Conservation (phyloP, 1,140 invertebrate genomes). For the Bombus balteatus region DNA sequence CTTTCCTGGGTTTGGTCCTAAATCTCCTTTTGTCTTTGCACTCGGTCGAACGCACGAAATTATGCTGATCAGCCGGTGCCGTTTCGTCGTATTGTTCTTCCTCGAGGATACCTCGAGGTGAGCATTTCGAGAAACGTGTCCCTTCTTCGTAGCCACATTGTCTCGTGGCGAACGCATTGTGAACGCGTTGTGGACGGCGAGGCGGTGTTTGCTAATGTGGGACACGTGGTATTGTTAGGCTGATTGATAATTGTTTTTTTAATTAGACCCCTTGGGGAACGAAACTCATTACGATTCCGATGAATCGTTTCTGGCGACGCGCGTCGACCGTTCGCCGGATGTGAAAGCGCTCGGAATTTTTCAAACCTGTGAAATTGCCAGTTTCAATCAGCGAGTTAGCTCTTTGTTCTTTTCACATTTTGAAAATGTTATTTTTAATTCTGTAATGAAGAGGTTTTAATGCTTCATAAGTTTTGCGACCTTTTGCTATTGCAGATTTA, state of each 20-base stretch:
- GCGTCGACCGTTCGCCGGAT: background rate
- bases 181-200: background rate
- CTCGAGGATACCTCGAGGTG: background rate
- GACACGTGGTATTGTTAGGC: slow-evolving; percentile 21
- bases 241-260: slow-evolving; percentile 52
- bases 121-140: slow-evolving; percentile 10
- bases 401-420: background rate
- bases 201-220: background rate
- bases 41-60: slow-evolving; percentile 18
- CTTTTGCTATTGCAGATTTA: too few relatives aligned
- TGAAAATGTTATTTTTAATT: background rate
- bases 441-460: background rate
- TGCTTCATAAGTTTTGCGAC: background rate
- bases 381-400: too few relatives aligned
- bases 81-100: slow-evolving; percentile 5
- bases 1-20: too few relatives aligned
- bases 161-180: slow-evolving; percentile 34
- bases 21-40: slow-evolving; percentile 1
- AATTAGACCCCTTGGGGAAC: slow-evolving; percentile 26
- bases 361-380: too few relatives aligned
- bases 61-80: slow-evolving; percentile 44
- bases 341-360: background rate
- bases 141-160: slow-evolving; percentile 48
- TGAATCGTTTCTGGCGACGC: background rate
- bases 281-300: background rate